phyloP scores from a whole-genome alignment of 2,797 vertebrate genomes.

The Sebastes ruberrimus region DNA sequence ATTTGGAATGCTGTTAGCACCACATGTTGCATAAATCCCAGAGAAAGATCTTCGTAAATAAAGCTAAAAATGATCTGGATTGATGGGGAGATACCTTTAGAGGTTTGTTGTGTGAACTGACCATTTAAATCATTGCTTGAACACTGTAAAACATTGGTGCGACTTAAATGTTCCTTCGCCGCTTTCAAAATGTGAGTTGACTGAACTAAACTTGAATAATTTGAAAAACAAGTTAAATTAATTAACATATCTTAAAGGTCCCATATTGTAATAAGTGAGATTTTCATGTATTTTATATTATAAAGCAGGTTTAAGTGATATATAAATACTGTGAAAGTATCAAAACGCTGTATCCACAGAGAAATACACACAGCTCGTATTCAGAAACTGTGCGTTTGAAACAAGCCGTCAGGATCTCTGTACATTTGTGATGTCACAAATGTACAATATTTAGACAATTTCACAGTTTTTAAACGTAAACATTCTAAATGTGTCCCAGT shows the following conservation, averaged over 20 bases:
- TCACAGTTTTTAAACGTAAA: too few species aligned
- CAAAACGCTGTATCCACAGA: too few species aligned
- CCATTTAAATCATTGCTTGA: not conserved
- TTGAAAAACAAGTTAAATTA: not conserved
- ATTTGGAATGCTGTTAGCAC: not conserved
- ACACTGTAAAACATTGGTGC: not conserved
- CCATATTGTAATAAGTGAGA: too few species aligned
- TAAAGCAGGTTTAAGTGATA: too few species aligned
- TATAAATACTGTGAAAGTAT: too few species aligned
- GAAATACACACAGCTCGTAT: too few species aligned
- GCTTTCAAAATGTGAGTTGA: not conserved
- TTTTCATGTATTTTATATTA: rapidly evolving
- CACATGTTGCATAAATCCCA: not conserved
- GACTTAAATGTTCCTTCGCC: not conserved
- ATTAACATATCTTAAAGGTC: not conserved
- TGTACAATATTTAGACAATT: too few species aligned
- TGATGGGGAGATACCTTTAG: not conserved
- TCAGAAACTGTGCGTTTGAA: too few species aligned
- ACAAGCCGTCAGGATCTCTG: too few species aligned
- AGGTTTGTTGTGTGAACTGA: rapidly evolving
- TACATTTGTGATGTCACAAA: too few species aligned
- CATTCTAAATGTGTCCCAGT: too few species aligned
- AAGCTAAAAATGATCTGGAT: not conserved
- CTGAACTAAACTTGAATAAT: not conserved
- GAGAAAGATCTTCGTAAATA: not conserved